Evolutionary conservation across 2,113 vertebrate species (phyloP).

Genomic region (Dermatemys mawii): DNA sequence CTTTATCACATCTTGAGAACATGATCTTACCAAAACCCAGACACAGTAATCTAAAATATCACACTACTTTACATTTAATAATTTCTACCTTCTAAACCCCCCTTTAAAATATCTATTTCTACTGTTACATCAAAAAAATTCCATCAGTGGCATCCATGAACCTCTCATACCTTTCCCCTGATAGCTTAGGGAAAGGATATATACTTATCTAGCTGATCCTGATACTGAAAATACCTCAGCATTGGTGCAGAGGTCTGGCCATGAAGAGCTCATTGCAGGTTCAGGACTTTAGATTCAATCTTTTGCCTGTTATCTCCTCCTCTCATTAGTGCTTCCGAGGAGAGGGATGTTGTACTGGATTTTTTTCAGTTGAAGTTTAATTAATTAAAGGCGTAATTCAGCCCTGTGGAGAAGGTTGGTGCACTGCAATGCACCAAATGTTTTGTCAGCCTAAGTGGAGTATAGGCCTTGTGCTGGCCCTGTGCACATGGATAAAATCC

Average conservation of each 20-base stretch:
- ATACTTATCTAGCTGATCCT: accelerated
- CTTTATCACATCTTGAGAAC: background rate
- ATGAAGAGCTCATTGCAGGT: background rate
- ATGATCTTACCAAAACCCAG: background rate
- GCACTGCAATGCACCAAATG: background rate
- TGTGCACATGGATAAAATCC: background rate
- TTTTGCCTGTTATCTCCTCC: background rate
- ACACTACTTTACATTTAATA: background rate
- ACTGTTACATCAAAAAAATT: background rate
- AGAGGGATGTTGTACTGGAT: background rate
- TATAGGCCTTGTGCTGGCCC: background rate
- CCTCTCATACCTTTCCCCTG: background rate
- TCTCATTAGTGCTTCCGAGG: background rate
- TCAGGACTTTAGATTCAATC: background rate
- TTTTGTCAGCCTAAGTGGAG: background rate
- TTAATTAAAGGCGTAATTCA: background rate
- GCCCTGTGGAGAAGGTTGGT: background rate
- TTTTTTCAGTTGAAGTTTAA: background rate
- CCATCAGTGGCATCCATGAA: background rate
- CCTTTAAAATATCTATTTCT: background rate
- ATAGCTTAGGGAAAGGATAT: background rate
- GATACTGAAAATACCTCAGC: background rate
- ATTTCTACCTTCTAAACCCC: background rate
- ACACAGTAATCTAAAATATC: background rate
- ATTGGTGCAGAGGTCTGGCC: background rate